Percentiles rank a stretch among this genome's conserved stretches.
These are phyloP conservation scores for Campylomormyrus numenius DNA, from an alignment of 2,113 vertebrate species.

Conservation along the genomic window DNA sequence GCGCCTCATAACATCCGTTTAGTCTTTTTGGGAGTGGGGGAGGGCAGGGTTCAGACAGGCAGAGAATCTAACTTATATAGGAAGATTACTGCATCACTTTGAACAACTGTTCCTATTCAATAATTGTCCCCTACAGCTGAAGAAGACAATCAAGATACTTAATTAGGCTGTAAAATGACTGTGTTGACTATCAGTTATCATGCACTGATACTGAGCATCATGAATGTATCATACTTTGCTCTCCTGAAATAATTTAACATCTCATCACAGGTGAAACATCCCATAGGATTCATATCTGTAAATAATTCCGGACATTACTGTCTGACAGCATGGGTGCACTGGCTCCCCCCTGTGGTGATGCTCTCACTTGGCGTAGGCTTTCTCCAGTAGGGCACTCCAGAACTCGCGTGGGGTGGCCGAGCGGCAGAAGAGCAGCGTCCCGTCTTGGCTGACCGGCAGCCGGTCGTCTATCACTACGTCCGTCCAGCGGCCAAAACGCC, in stretches of 20 bases:
- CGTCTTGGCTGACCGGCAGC: slow-evolving; percentile 58
- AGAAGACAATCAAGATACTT: neutral
- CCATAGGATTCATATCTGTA: neutral
- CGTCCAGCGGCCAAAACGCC: slow-evolving; percentile 64
- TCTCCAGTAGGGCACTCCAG: slow-evolving; percentile 72
- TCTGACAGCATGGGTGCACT: neutral
- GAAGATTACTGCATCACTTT: neutral
- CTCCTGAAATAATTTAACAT: neutral
- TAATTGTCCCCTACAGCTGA: neutral
- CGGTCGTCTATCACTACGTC: slow-evolving; percentile 72
- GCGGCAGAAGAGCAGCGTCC: slow-evolving; percentile 68
- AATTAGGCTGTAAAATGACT: neutral
- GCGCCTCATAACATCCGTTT: slow-evolving; percentile 69
- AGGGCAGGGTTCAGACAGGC: neutral
- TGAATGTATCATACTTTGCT: neutral
- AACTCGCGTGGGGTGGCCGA: slow-evolving; percentile 64
- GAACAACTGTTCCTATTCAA: neutral
- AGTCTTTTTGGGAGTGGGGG: slow-evolving; percentile 42
- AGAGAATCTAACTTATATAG: neutral
- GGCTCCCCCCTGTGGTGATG: neutral
- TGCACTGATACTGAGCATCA: neutral
- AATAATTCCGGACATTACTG: neutral
- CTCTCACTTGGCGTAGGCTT: slow-evolving; percentile 69
- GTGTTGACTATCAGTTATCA: neutral
- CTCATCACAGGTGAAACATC: neutral